Percentiles rank a stretch among this genome's conserved stretches.
Evolutionary conservation across 2,888 invertebrate species (phyloP).

Genomic region (Synergus umbraculus): DNA sequence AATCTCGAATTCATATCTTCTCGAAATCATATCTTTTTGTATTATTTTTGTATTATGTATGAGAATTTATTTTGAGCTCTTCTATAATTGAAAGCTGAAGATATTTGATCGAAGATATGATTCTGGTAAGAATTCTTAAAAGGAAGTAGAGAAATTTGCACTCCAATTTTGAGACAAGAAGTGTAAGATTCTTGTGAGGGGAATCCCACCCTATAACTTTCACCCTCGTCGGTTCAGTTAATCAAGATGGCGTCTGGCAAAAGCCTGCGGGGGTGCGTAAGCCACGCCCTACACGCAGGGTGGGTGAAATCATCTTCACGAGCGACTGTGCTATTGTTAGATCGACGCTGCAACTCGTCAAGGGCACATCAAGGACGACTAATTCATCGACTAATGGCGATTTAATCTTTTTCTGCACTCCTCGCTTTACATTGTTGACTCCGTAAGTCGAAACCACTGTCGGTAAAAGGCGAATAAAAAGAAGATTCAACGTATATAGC

Average conservation of each 20-base stretch:
- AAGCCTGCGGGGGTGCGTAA: constrained; percentile 70
- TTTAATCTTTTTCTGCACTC: constrained; percentile 37
- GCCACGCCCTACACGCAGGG: constrained; percentile 69
- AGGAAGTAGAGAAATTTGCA: constrained; percentile 20
- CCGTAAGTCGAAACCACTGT: neutral
- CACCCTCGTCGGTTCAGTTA: constrained; percentile 67
- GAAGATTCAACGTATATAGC: neutral
- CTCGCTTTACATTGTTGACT: neutral
- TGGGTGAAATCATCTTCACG: constrained; percentile 49
- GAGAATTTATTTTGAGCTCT: neutral
- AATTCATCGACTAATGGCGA: constrained; percentile 34
- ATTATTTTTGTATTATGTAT: too few relatives aligned
- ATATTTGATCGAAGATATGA: neutral
- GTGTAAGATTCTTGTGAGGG: constrained; percentile 28
- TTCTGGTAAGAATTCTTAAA: neutral
- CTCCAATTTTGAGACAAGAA: constrained; percentile 18
- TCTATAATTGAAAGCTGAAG: neutral
- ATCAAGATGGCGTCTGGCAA: constrained; percentile 70
- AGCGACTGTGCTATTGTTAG: constrained; percentile 54
- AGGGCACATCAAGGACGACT: constrained; percentile 67
- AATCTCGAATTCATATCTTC: too few relatives aligned
- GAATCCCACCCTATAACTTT: constrained; percentile 62
- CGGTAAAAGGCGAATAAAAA: neutral
- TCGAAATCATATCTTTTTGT: too few relatives aligned
- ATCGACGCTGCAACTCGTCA: constrained; percentile 56